Percentiles rank a stretch among this genome's conserved stretches.
Conservation (phyloP, 2,797 vertebrate genomes). For the Diceros bicornis region DNA sequence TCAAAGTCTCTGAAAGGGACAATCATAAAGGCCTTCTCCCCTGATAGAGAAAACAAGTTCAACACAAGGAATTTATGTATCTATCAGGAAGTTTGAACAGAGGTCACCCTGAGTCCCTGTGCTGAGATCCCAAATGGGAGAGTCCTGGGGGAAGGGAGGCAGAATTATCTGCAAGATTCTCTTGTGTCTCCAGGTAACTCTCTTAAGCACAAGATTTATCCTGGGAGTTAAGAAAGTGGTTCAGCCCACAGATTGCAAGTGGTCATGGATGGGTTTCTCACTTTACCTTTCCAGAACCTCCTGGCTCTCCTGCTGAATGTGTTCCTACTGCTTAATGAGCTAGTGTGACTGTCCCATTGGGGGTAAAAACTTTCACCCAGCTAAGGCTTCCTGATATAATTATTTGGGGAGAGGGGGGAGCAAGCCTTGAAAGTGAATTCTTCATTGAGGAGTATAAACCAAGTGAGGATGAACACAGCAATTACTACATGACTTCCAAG, state of each 20-base stretch:
- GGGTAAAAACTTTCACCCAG: background rate
- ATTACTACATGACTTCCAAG: background rate
- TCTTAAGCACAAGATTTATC: background rate
- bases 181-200: background rate
- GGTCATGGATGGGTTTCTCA: background rate
- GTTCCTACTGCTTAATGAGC: background rate
- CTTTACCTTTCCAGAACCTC: background rate
- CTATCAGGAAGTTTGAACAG: background rate
- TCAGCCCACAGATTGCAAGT: too few species aligned
- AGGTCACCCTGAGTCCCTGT: background rate
- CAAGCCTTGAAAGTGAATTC: constrained; percentile 44
- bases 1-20: constrained; percentile 31
- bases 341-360: background rate
- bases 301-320: background rate
- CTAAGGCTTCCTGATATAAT: constrained; percentile 28
- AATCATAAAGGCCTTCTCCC: background rate
- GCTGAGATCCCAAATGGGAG: background rate
- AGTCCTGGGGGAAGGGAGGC: background rate
- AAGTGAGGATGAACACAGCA: background rate
- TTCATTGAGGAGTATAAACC: background rate
- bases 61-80: background rate
- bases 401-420: background rate
- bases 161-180: background rate
- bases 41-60: background rate
- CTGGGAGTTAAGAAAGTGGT: background rate